phyloP scores from a whole-genome alignment of 2,113 vertebrate genomes.

The Pelvicachromis taeniatus region DNA sequence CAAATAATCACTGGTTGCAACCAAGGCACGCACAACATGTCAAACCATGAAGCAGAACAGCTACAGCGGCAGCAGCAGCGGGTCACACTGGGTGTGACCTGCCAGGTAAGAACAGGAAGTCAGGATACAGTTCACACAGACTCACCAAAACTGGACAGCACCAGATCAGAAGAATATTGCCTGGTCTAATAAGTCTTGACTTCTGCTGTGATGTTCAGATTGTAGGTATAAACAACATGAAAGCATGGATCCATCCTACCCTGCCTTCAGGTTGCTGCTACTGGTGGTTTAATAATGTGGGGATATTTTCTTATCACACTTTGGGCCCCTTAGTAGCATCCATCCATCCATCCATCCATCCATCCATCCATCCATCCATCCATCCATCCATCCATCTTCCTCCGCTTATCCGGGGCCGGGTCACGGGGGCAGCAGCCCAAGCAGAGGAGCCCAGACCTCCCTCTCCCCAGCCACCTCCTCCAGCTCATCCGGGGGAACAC shows the following conservation, averaged over 20 bases:
- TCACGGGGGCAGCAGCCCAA: no score
- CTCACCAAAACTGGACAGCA: background rate
- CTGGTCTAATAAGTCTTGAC: background rate
- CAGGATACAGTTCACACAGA: background rate
- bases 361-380: no score
- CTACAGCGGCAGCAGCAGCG: no score
- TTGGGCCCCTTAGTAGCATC: background rate
- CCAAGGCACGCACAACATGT: no score
- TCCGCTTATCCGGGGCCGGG: no score
- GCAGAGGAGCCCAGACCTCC: no score
- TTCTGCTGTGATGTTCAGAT: background rate
- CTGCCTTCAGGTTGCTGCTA: background rate
- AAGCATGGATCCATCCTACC: accelerated
- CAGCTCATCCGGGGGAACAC: no score
- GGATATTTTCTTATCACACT: background rate
- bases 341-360: no score
- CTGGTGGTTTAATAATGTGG: background rate
- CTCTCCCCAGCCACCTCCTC: no score
- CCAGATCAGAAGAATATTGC: background rate
- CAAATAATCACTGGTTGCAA: no score
- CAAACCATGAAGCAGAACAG: no score
- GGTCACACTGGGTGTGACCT: background rate
- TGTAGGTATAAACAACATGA: background rate
- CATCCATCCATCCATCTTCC: no score
- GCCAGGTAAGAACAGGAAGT: background rate